These are phyloP conservation scores for Polydrusus pterygomalis DNA, from an alignment of 2,888 invertebrate species.

Conservation along the genomic window DNA sequence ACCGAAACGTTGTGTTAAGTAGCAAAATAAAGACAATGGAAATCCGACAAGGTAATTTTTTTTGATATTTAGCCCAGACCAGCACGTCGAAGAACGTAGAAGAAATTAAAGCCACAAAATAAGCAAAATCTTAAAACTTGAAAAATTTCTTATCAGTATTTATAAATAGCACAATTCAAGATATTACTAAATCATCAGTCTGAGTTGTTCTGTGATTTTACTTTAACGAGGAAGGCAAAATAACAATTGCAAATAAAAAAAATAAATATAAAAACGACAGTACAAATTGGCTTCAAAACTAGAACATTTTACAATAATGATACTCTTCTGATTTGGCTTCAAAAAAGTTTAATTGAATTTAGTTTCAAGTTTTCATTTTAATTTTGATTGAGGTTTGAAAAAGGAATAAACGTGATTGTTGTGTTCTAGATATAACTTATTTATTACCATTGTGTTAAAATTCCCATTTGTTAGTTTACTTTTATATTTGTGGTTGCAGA, in stretches of 20 bases:
- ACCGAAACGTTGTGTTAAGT: too few species aligned
- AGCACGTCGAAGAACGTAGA: too few species aligned
- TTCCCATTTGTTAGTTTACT: slow-evolving; percentile 11
- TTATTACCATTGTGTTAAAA: background rate
- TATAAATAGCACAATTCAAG: background rate
- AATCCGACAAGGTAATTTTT: too few species aligned
- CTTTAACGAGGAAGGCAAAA: background rate
- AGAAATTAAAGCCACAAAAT: too few species aligned
- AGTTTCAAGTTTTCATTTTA: background rate
- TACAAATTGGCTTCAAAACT: background rate
- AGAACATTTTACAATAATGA: background rate
- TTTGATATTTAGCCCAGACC: too few species aligned
- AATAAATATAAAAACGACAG: background rate
- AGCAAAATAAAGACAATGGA: too few species aligned
- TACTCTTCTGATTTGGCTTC: background rate
- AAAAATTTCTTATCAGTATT: too few species aligned
- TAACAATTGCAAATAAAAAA: background rate
- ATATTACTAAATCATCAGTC: background rate
- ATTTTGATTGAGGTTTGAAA: background rate
- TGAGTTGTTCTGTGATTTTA: background rate
- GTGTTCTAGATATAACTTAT: slow-evolving; percentile 2
- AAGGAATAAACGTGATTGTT: background rate
- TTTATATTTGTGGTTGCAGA: background rate
- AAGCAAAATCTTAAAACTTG: too few species aligned
- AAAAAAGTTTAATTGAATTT: background rate